Evolutionary conservation across 2,113 vertebrate species (phyloP).

Genomic region (Macaca nemestrina): DNA sequence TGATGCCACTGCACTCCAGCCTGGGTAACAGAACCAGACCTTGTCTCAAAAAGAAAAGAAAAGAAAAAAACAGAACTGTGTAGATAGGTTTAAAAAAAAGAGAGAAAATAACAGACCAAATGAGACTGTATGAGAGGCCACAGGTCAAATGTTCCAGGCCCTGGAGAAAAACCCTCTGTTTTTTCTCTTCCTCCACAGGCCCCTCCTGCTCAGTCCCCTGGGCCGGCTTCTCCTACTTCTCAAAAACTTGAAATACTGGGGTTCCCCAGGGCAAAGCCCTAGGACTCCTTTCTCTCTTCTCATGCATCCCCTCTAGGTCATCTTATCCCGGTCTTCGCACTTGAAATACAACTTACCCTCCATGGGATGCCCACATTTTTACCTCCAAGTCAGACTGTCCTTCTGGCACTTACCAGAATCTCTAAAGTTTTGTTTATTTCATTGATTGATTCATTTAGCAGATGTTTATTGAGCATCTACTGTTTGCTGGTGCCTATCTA

Average conservation of each 20-base stretch:
- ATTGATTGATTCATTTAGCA: background rate
- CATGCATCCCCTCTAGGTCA: background rate
- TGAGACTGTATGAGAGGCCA: background rate
- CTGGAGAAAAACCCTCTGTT: background rate
- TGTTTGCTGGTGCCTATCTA: background rate
- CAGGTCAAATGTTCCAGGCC: background rate
- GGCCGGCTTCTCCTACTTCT: conserved; percentile 24
- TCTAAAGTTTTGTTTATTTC: background rate
- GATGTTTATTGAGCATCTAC: background rate
- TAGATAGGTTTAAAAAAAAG: background rate
- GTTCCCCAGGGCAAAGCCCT: background rate
- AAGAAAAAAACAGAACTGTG: background rate
- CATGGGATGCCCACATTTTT: background rate
- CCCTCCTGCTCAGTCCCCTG: background rate
- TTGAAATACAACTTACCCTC: background rate
- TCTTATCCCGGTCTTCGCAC: background rate
- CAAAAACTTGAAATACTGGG: conserved; percentile 56
- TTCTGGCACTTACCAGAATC: background rate
- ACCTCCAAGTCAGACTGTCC: background rate
- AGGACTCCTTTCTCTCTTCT: background rate
- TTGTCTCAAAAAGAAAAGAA: too few relatives aligned
- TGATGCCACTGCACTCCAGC: too few relatives aligned
- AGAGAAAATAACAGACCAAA: background rate
- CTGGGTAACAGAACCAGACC: too few relatives aligned
- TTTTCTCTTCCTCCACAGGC: background rate